Conservation (phyloP, 2,797 vertebrate species). For the Dromococcyx pavoninus region DNA sequence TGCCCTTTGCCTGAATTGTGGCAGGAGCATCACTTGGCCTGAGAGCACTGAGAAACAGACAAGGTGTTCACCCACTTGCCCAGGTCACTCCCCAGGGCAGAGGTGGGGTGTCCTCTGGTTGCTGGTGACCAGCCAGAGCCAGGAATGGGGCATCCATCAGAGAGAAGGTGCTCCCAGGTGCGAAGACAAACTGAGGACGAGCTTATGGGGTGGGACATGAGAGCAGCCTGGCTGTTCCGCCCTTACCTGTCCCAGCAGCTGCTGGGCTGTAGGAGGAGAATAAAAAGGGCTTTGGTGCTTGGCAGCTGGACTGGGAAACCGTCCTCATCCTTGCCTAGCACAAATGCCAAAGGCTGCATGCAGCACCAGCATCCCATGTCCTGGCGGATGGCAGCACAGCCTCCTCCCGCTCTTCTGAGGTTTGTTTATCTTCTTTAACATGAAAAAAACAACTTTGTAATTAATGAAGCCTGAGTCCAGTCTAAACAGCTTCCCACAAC, state of each 20-base stretch:
- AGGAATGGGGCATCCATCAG: neutral
- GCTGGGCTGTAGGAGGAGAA: neutral
- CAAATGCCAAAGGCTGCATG: accelerated
- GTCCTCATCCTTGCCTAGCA: neutral
- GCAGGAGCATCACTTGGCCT: accelerated
- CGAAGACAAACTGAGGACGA: neutral
- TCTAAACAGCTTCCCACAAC: slow-evolving; percentile 25
- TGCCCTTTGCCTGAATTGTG: accelerated
- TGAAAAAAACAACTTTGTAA: neutral
- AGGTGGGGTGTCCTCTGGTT: neutral
- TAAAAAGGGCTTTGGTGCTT: neutral
- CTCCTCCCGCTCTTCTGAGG: neutral
- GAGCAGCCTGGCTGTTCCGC: neutral
- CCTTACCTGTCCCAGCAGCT: neutral
- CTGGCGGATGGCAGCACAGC: neutral
- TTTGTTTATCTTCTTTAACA: slow-evolving; percentile 37
- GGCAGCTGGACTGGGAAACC: neutral
- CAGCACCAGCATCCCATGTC: accelerated
- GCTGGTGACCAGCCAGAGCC: neutral
- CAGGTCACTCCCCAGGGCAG: too few relatives aligned
- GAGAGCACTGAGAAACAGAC: neutral
- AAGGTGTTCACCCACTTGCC: neutral
- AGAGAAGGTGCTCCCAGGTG: neutral
- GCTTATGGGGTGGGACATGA: neutral
- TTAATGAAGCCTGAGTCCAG: neutral